These are phyloP conservation scores for Aviceda subcristata DNA, from an alignment of 2,113 vertebrate species.

Conservation along the genomic window DNA sequence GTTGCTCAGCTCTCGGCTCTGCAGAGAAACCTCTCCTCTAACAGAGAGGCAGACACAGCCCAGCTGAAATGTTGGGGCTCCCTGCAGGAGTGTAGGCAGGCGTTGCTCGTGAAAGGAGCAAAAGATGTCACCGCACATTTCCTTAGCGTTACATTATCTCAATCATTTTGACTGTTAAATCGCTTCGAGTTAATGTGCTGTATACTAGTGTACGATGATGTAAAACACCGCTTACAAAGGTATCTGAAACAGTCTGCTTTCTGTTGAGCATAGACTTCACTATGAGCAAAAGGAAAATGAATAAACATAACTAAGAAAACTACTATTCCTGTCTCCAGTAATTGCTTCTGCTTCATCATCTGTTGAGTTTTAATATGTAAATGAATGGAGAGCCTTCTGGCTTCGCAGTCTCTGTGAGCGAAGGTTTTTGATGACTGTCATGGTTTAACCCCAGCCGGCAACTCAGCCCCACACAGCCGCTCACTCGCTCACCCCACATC, in stretches of 20 bases:
- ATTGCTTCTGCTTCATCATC: neutral
- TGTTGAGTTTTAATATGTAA: neutral
- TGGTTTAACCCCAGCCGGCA: too few species aligned
- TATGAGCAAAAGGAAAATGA: neutral
- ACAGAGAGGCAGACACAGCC: neutral
- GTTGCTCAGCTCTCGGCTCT: neutral
- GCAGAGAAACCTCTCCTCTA: neutral
- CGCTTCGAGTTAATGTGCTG: neutral
- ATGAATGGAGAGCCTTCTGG: neutral
- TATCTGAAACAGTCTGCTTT: neutral
- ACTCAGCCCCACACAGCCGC: too few species aligned
- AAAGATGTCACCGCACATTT: neutral
- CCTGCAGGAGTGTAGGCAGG: neutral
- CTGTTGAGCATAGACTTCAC: neutral
- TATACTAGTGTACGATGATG: neutral
- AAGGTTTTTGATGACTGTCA: neutral
- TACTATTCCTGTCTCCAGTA: neutral
- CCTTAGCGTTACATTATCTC: neutral
- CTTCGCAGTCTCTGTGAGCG: neutral
- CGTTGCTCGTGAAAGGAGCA: neutral
- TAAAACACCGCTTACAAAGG: neutral
- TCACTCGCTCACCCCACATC: too few species aligned
- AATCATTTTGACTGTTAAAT: neutral
- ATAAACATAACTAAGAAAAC: neutral
- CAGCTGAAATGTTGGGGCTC: neutral